Evolutionary conservation across 2,888 invertebrate species (phyloP).

Genomic region (Melanostoma scalare): DNA sequence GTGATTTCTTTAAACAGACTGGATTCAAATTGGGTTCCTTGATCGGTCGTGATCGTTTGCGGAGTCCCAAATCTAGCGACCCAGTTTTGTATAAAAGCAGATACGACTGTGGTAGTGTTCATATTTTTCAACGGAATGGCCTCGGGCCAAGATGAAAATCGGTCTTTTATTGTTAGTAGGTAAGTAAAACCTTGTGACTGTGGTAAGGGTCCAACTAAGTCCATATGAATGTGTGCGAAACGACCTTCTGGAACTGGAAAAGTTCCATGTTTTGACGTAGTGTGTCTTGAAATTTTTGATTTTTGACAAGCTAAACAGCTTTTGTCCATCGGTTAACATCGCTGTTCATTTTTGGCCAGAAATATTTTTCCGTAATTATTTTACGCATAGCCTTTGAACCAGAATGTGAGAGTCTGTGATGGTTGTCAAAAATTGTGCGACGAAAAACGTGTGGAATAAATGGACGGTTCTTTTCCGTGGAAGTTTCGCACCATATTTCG

Average conservation of each 20-base stretch:
- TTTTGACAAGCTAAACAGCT: slow-evolving; percentile 19
- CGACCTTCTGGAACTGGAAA: slow-evolving; percentile 20
- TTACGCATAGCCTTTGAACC: slow-evolving; percentile 16
- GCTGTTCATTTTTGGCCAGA: slow-evolving; percentile 26
- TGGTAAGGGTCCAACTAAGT: slow-evolving; percentile 16
- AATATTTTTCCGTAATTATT: slow-evolving; percentile 20
- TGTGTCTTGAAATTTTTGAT: slow-evolving; percentile 26
- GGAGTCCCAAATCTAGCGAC: no score
- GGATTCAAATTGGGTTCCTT: no score
- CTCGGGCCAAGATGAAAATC: slow-evolving; percentile 52
- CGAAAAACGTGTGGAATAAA: slow-evolving; percentile 21
- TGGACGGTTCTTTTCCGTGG: neutral
- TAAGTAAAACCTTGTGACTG: slow-evolving; percentile 28
- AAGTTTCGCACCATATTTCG: neutral
- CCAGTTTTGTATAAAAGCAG: no score
- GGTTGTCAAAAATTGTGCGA: slow-evolving; percentile 29
- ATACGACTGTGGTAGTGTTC: slow-evolving; percentile 8
- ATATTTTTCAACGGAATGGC: slow-evolving; percentile 38
- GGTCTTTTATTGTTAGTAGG: slow-evolving; percentile 42
- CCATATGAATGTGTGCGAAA: slow-evolving; percentile 74
- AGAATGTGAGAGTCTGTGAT: slow-evolving; percentile 19
- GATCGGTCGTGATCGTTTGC: no score
- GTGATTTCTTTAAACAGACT: no score
- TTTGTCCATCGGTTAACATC: slow-evolving; percentile 13
- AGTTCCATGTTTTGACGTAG: slow-evolving; percentile 12